These are phyloP conservation scores for Musca domestica DNA, from an alignment of 1,140 invertebrate species.

Conservation along the genomic window DNA sequence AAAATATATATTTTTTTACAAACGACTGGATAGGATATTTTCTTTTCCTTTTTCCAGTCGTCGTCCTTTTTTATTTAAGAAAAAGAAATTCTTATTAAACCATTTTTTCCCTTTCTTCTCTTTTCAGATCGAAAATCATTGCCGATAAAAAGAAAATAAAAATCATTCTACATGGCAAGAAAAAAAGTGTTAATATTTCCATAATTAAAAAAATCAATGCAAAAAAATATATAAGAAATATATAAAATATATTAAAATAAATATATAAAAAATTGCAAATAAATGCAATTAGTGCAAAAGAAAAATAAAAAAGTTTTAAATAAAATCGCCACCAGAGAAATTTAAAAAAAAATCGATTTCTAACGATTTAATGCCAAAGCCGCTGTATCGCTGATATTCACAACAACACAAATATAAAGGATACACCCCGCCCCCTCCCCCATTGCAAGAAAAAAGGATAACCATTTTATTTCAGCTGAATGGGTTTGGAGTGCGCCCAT, in stretches of 20 bases:
- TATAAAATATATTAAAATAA: neutral
- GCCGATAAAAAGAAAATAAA: too few relatives aligned
- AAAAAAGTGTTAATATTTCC: too few relatives aligned
- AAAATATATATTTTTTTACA: too few relatives aligned
- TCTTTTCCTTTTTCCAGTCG: too few relatives aligned
- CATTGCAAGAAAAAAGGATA: constrained; percentile 15
- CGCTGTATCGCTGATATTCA: too few relatives aligned
- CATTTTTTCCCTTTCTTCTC: neutral
- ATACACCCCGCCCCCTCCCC: too few relatives aligned
- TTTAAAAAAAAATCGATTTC: neutral
- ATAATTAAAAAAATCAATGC: too few relatives aligned
- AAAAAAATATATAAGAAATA: neutral
- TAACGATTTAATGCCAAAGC: neutral
- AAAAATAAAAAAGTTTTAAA: neutral
- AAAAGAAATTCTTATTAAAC: too few relatives aligned
- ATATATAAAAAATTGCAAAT: neutral
- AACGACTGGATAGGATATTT: too few relatives aligned
- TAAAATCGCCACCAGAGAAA: neutral
- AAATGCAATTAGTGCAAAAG: neutral
- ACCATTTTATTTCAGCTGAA: constrained; percentile 27
- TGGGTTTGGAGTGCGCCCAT: constrained; percentile 47
- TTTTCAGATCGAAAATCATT: neutral
- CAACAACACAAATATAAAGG: too few relatives aligned
- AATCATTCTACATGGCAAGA: too few relatives aligned
- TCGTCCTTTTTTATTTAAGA: too few relatives aligned